Base-by-base conservation (phyloP, 2,888 invertebrate genomes). In the Coelopa pilipes region DNA sequence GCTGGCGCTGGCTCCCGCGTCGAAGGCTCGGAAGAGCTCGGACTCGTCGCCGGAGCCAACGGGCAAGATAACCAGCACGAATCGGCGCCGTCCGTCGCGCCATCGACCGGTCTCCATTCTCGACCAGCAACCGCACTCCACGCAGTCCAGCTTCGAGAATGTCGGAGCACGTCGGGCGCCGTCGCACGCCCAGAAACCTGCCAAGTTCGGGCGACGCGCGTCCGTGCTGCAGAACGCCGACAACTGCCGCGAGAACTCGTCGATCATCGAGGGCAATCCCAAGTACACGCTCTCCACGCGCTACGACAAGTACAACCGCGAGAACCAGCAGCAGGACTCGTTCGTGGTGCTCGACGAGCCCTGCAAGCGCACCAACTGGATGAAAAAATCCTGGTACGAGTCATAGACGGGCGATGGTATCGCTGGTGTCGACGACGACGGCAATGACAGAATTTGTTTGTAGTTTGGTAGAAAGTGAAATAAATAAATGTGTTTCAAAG, bases 301-400 rank as follows among this genome's bases (percentile, higher is more conserved):
- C 0, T 78, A 80, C 1, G 76, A 77, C 47, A 82, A 80, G 59
- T 82, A 78, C n/a, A 80, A 79, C 24, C 76, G 78, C 0, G 82
- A 83, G 47, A 81, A 80, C 53, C 81, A 78, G 17, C 34, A 34
- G 34, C 81, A 81, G 57, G 79, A 80, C 57, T 82, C 87, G 1
- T 87, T 87, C 81, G 82, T 87, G 70, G 85, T 87, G n/a, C 79
- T 87, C 2, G 82, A 87, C 46, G 86, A 87, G 66, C 86, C 86
- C 0, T 83, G 83, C 74, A 85, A 86, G 74, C 84, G 85, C 78
- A 84, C 81, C 79, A 82, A 82, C 70, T 87, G 87, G 87, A 87
- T 86, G 86, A 85, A 87, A 70, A 85, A 86, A 73, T 83, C 84
- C 19, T 87, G 87, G 87, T 87, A 87, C 76, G 86, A 86, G 72